Base-by-base conservation (phyloP, 1,140 invertebrate species). In the Drosophila jambulina region DNA sequence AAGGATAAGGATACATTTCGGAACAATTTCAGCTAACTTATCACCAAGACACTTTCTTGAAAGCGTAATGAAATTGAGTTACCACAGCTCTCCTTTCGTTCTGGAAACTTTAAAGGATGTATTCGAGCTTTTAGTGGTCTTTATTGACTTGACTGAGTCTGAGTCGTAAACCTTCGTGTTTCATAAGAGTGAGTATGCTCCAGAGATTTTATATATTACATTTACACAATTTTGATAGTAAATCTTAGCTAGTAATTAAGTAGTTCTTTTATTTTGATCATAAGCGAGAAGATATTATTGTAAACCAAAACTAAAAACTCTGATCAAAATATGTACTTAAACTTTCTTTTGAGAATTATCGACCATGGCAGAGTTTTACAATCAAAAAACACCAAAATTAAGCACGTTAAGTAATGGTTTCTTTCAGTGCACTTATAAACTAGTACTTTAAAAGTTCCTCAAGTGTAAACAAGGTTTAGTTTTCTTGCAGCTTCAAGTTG, bases 231-330 rank as follows among this genome's bases (percentile, higher is more conserved):
- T 34, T 34, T 13, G 13, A 34, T 12, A 34, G 32, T 13, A 13
- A 34, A 34, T 1, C 4, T 13, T 0, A 13, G 4, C 32, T 34
- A 12, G 32, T 34, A n/a, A n/a, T n/a, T n/a, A n/a, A 42, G 1
- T 8, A 9, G 4, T 2, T n/a, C 0, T n/a, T 42, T 0, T 3
- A 8, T n/a, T 17, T 40, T 0, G 0, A n/a, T n/a, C 3, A 40
- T n/a, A 40, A 40, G 7, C 38, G 3, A 40, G 17, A 34, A 34
- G 32, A 38, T 15, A n/a, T 40, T 3, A 17, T 38, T 7, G 15
- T 17, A 7, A 17, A n/a, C 8, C 17, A 40, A n/a, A 0, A n/a
- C 34, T 36, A 3, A n/a, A 40, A 40, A 17, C 2, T 7, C 8
- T n/a, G 0, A n/a, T 4, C 3, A n/a, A 40, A n/a, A n/a, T 40